These are phyloP conservation scores for Zeugodacus cucurbitae DNA, from an alignment of 1,140 invertebrate genomes.

Conservation along the genomic window DNA sequence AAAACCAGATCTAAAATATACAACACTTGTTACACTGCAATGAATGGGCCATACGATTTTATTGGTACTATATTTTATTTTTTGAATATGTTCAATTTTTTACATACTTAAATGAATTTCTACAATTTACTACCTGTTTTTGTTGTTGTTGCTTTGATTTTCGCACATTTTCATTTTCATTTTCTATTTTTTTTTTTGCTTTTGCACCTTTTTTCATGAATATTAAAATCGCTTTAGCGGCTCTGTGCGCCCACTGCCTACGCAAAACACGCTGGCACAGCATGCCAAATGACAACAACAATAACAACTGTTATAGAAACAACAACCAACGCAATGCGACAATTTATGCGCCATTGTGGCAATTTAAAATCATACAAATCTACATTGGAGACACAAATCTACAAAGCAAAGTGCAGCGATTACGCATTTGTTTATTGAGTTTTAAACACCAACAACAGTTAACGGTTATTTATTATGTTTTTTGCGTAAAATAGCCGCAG, in stretches of 20 bases:
- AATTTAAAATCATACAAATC: background rate
- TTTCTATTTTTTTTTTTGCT: background rate
- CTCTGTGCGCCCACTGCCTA: background rate
- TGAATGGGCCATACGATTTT: background rate
- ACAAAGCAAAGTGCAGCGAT: background rate
- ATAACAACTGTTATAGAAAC: background rate
- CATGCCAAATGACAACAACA: background rate
- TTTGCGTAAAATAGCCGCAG: background rate
- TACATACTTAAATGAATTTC: background rate
- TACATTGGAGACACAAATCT: background rate
- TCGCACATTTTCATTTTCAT: background rate
- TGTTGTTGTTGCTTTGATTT: background rate
- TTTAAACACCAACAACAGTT: background rate
- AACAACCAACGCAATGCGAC: background rate
- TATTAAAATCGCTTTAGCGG: background rate
- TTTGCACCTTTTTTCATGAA: background rate
- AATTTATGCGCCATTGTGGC: background rate
- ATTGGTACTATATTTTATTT: background rate
- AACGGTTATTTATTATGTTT: background rate
- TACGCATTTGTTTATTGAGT: background rate
- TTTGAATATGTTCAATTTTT: conserved; percentile 11
- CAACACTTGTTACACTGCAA: background rate
- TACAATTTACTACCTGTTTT: background rate
- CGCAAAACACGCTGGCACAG: background rate
- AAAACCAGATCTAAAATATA: background rate